phyloP scores from a whole-genome alignment of 1,140 invertebrate species.

The Cardiocondyla obscurior region DNA sequence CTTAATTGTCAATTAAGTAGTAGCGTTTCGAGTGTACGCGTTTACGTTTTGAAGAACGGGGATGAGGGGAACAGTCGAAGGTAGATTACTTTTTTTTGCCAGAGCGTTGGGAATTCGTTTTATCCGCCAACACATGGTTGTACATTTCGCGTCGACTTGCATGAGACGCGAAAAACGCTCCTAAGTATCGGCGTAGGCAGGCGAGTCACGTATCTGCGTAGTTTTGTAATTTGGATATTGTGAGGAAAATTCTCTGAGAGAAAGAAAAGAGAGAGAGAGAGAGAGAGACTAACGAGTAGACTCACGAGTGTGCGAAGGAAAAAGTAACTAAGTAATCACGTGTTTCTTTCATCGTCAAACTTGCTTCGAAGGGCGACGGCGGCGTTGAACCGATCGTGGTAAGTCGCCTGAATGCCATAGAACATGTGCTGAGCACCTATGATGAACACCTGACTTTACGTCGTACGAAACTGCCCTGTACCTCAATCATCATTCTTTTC shows the following conservation, averaged over 20 bases:
- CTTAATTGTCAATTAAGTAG: conserved; percentile 15
- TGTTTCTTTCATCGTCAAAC: conserved; percentile 83
- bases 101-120: conserved; percentile 22
- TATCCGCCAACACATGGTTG: conserved; percentile 28
- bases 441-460: conserved; percentile 35
- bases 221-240: not conserved
- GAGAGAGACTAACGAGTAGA: conserved; percentile 35
- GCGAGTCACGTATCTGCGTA: conserved; percentile 34
- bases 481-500: conserved; percentile 1
- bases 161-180: conserved; percentile 60
- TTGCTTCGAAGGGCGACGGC: conserved; percentile 92
- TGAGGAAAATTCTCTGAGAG: not conserved
- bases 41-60: not conserved
- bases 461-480: conserved; percentile 6
- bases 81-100: conserved; percentile 14
- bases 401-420: conserved; percentile 86
- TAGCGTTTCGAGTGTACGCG: not conserved
- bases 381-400: conserved; percentile 97
- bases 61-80: not conserved
- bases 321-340: conserved; percentile 79
- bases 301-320: conserved; percentile 25
- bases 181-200: conserved; percentile 59
- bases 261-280: not conserved
- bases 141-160: conserved; percentile 56
- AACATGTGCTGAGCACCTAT: conserved; percentile 48